phyloP scores from a whole-genome alignment of 1,140 invertebrate species.

The Microvelia longipes region DNA sequence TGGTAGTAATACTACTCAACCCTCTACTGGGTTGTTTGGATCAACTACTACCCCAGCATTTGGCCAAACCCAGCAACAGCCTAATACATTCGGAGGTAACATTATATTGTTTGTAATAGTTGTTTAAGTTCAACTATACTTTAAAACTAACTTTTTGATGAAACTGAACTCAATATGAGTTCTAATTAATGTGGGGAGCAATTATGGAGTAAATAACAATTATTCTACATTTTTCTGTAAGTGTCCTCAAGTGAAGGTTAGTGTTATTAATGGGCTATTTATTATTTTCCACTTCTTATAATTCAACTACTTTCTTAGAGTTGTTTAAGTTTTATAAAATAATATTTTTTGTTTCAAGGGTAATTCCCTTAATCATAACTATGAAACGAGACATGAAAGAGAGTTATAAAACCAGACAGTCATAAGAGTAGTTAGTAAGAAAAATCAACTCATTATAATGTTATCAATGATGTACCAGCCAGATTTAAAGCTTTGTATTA shows the following conservation, averaged over 20 bases:
- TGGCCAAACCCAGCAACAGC: slow-evolving; percentile 23
- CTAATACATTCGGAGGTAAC: slow-evolving; percentile 21
- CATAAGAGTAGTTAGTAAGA: no score
- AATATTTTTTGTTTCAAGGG: no score
- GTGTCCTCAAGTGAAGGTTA: background rate
- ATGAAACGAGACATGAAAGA: no score
- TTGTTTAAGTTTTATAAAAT: no score
- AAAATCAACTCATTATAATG: no score
- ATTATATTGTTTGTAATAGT: slow-evolving; percentile 1
- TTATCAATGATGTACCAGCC: no score
- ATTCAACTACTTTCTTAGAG: no score
- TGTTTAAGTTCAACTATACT: background rate
- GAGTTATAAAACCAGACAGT: no score
- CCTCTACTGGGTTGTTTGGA: slow-evolving; percentile 34
- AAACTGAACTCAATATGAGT: background rate
- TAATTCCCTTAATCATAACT: background rate
- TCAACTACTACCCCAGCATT: slow-evolving; percentile 30
- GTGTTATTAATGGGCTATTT: background rate
- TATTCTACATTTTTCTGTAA: background rate
- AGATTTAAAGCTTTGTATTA: no score
- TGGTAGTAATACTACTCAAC: slow-evolving; percentile 35
- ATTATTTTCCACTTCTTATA: no score
- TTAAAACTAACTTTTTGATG: background rate
- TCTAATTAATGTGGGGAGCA: background rate
- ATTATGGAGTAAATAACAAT: background rate